Percentiles rank a stretch among this genome's conserved stretches.
These are phyloP conservation scores for Aphaenogaster rudis DNA, from an alignment of 1,140 invertebrate species.

Conservation along the genomic window DNA sequence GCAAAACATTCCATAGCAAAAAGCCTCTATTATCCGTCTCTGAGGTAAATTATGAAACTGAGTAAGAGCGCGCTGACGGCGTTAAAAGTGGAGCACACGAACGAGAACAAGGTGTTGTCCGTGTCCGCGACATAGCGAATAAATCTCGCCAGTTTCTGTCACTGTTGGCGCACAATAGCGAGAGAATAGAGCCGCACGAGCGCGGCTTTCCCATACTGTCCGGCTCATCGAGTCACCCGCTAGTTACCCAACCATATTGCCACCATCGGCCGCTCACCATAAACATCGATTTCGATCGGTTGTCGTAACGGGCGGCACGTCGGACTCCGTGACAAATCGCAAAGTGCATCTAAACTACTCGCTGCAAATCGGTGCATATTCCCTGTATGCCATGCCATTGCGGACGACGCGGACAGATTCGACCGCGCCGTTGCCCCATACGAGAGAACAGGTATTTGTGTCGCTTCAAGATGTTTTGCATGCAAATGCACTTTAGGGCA, in stretches of 20 bases:
- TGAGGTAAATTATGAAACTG: slow-evolving; percentile 52
- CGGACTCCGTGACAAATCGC: slow-evolving; percentile 46
- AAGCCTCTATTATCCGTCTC: slow-evolving; percentile 24
- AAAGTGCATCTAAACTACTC: slow-evolving; percentile 52
- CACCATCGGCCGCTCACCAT: slow-evolving; percentile 30
- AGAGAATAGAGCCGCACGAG: slow-evolving; percentile 53
- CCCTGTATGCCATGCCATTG: slow-evolving; percentile 2
- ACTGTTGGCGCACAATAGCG: slow-evolving; percentile 63
- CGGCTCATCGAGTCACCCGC: slow-evolving; percentile 63
- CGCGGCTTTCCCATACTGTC: slow-evolving; percentile 65
- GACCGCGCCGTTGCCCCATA: neutral
- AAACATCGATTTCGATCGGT: slow-evolving; percentile 64
- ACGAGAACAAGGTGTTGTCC: slow-evolving; percentile 60
- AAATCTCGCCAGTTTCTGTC: slow-evolving; percentile 69
- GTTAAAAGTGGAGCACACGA: slow-evolving; percentile 63
- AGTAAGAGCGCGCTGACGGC: slow-evolving; percentile 35
- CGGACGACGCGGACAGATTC: neutral
- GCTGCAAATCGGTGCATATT: slow-evolving; percentile 58
- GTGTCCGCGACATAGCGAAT: slow-evolving; percentile 64
- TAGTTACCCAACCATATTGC: slow-evolving; percentile 55
- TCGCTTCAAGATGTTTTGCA: neutral
- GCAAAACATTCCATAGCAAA: neutral
- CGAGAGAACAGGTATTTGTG: neutral
- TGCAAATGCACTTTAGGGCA: slow-evolving; percentile 25
- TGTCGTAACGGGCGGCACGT: slow-evolving; percentile 37